These are phyloP conservation scores for Diarsia rubi DNA, from an alignment of 2,888 invertebrate genomes.

Conservation along the genomic window DNA sequence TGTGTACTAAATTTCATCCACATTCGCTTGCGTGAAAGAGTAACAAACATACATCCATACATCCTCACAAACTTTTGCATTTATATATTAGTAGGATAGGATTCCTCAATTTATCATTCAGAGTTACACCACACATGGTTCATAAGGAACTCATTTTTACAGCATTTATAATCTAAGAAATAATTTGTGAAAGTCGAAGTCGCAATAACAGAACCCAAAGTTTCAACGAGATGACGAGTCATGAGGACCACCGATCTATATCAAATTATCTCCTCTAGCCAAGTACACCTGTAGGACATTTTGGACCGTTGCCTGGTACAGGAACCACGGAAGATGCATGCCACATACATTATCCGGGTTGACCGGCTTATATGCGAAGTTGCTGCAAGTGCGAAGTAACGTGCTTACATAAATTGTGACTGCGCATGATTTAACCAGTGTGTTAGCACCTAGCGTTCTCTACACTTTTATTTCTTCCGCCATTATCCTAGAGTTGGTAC, in stretches of 20 bases:
- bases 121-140: no score
- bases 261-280: neutral
- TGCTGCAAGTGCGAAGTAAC: constrained; percentile 60
- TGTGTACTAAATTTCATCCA: no score
- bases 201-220: neutral
- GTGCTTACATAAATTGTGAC: constrained; percentile 74
- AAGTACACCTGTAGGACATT: constrained; percentile 52
- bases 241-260: neutral
- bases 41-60: no score
- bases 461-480: constrained; percentile 74
- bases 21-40: no score
- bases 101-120: no score
- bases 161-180: neutral
- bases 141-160: no score
- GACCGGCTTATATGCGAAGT: constrained; percentile 67
- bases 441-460: constrained; percentile 72
- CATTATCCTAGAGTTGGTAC: constrained; percentile 72
- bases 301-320: constrained; percentile 41
- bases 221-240: neutral
- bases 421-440: constrained; percentile 77
- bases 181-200: neutral
- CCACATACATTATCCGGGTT: constrained; percentile 61
- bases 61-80: no score
- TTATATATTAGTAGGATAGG: no score
- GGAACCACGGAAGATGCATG: constrained; percentile 29